These are phyloP conservation scores for Enteromius radiatus DNA, from an alignment of 2,797 vertebrate species.

Conservation along the genomic window DNA sequence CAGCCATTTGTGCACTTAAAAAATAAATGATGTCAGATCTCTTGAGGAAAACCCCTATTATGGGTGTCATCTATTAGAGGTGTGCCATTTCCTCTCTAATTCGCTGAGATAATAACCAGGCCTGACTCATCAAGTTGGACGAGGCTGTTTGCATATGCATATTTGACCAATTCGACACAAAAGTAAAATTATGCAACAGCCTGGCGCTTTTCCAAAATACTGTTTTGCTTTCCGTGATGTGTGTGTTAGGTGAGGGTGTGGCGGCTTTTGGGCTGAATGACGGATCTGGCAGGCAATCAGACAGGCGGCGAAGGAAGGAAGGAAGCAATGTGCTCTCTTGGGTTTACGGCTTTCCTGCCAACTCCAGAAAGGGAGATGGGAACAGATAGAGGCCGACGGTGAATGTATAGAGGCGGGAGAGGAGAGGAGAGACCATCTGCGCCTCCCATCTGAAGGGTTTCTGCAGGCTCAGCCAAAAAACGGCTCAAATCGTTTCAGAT, in stretches of 20 bases:
- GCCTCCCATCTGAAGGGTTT: slow-evolving; percentile 20
- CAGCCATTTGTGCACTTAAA: slow-evolving; percentile 39
- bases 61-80: slow-evolving; percentile 26
- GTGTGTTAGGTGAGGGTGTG: slow-evolving; percentile 30
- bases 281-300: slow-evolving; percentile 40
- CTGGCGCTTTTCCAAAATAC: slow-evolving; percentile 14
- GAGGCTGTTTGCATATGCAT: neutral
- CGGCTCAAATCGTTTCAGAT: neutral
- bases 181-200: neutral
- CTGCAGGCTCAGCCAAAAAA: slow-evolving; percentile 4
- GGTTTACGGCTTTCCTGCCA: slow-evolving; percentile 46
- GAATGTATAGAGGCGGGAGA: slow-evolving; percentile 4
- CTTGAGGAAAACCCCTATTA: slow-evolving; percentile 38
- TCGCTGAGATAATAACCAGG: neutral
- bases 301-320: slow-evolving; percentile 44
- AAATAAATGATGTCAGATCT: slow-evolving; percentile 40
- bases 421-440: slow-evolving; percentile 13
- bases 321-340: slow-evolving; percentile 45
- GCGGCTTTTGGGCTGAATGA: slow-evolving; percentile 29
- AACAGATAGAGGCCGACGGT: neutral
- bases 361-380: slow-evolving; percentile 18
- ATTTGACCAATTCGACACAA: neutral
- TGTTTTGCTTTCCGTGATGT: slow-evolving; percentile 16
- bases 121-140: slow-evolving; percentile 21
- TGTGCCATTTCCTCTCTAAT: slow-evolving; percentile 38